Evolutionary conservation across 2,113 vertebrate genomes (phyloP).

Genomic region (Thomomys bottae): DNA sequence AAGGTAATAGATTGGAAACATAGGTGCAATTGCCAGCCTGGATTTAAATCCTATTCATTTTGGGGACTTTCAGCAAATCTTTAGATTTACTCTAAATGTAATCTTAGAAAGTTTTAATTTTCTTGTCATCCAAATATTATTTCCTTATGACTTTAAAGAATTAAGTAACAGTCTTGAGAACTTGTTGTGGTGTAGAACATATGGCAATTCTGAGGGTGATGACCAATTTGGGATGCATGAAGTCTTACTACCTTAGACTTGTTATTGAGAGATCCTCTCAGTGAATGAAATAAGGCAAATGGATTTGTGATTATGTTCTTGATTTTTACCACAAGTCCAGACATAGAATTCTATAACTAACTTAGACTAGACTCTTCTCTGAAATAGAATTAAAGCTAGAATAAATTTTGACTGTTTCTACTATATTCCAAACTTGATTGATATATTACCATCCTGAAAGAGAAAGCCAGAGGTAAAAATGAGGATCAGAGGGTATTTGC

Average conservation of each 20-base stretch:
- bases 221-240: not conserved
- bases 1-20: not conserved
- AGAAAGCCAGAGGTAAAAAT: not conserved
- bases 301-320: not conserved
- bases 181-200: not conserved
- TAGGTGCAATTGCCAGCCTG: not conserved
- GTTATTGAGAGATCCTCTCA: not conserved
- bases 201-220: not conserved
- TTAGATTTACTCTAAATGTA: too few species aligned
- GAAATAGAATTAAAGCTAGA: not conserved
- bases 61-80: slow-evolving; percentile 30
- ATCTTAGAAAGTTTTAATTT: slow-evolving; percentile 40
- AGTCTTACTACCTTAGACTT: not conserved
- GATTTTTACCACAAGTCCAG: not conserved
- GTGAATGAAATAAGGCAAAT: not conserved
- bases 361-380: not conserved
- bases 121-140: not conserved
- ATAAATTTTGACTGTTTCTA: not conserved
- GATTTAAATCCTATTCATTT: not conserved
- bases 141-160: not conserved
- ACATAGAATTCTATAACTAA: not conserved
- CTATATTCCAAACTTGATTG: not conserved
- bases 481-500: not conserved
- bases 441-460: not conserved
- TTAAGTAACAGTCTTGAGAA: not conserved